Evolutionary conservation across 92 coral and sea anemone genomes (phyloP), one percentile per base, ranked within the genome.

Genomic region (Parazoanthus atlanticus): DNA sequence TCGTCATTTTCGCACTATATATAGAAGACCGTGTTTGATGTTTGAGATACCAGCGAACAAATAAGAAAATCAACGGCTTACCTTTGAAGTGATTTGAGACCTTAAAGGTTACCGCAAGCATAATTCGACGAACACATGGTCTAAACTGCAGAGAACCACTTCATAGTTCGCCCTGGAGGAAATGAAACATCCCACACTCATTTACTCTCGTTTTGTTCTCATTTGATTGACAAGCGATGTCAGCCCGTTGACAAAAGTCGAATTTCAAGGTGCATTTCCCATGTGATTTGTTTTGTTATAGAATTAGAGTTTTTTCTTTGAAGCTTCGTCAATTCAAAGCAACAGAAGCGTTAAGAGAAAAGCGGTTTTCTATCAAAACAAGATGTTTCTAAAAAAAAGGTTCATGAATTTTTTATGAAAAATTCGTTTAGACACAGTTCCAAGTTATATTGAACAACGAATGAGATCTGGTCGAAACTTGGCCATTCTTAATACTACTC

Each of bases 191-290:
- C 69, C 26, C 28, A 21, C 69, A 3, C 28, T 16, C 5, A 16
- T 11, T 21, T 23, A 61, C 25, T 61, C 67, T 61, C 52, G 21
- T 30, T 67, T 29, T 70, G 43, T 26, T 11, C 10, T 29, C 28
- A 25, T 84, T 70, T 84, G 87, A 84, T 84, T 84, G 87, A 84
- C 87, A 84, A 61, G 25, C 40, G 23, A 56, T 31, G 61, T 40
- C 61, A 28, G 25, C 4, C 86, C 58, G 86, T 67, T 83, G 61
- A 83, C 78, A 70, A 70, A 70, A 84, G 78, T 40, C 23, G 4
- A 84, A 36, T 41, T 78, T 47, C 82, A 78, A 47, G 82, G 65
- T 41, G 36, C 2, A 82, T 70, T 30, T 40, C 36, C 79, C 78
- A 32, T 49, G 66, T 43, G 87, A 69, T 26, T 11, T n/a, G 25